Evolutionary conservation across 1,140 invertebrate species (phyloP), one percentile per base, ranked within the genome.

Genomic region (Monomorium pharaonis): DNA sequence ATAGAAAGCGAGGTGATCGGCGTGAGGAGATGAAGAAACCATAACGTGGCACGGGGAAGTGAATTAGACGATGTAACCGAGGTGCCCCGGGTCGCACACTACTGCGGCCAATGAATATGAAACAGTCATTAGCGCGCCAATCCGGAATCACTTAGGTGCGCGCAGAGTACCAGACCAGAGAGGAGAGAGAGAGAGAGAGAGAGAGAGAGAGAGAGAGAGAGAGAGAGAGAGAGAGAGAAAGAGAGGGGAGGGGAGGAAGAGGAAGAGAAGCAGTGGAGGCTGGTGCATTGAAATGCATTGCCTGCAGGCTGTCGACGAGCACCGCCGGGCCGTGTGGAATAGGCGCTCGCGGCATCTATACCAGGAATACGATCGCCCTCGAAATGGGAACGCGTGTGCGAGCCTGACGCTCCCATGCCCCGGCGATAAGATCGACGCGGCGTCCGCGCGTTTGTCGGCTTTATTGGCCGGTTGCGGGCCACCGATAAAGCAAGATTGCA

Each of bases 51-150:
- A 33, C 16, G 33, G 18, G 72, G 51, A 80, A 70, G 70, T 81
- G 74, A 86, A 62, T 63, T 80, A 88, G 70, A 75, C 56, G 84
- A 63, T 74, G 81, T 58, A 78, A 70, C 69, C 78, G 33, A 56
- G 47, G 47, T 70, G 58, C 75, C 56, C 24, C 58, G 24, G 69
- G 56, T 74, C 70, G 81, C 81, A 75, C 84, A 24, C 27, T 74
- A 74, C 65, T 58, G 69, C 80, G 69, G 37, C 85, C 88, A 92
- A 92, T 92, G 92, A 92, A 92, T 93, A 92, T 93, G 91, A 92
- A 93, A 92, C 92, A 92, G 91, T 92, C 91, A 92, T 93, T 93
- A 92, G 86, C 75, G 85, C 86, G 69, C 84, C 91, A 92, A 92
- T 93, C 84, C 87, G 86, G 89, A 93, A 92, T 92, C 91, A 92